Evolutionary conservation across 53 echinoderm and acorn worm species (phyloP).

Genomic region (Crossaster papposus): DNA sequence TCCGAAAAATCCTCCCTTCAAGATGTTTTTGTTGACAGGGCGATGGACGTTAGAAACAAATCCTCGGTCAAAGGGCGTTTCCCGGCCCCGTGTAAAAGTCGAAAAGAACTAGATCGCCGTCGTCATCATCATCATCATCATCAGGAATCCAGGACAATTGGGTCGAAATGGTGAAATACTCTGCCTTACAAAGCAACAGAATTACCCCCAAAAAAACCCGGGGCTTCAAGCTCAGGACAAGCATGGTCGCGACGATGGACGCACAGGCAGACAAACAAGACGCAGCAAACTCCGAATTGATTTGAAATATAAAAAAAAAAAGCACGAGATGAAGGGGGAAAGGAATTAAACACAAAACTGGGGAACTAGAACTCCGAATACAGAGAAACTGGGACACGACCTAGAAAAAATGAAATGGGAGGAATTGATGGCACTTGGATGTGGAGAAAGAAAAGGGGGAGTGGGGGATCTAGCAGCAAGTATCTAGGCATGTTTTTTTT

Average conservation of each 20-base stretch:
- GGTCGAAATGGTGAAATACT: slow-evolving; percentile 52
- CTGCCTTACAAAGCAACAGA: slow-evolving; percentile 47
- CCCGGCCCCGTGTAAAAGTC: not conserved
- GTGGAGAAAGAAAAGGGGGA: slow-evolving; percentile 2
- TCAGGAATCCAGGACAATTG: slow-evolving; percentile 29
- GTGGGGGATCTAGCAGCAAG: slow-evolving; percentile 12
- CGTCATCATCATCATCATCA: slow-evolving; percentile 9
- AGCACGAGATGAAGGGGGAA: not conserved
- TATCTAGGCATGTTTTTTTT: not conserved
- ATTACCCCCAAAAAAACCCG: slow-evolving; percentile 25
- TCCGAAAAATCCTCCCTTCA: not conserved
- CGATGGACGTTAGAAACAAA: not conserved
- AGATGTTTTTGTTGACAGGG: not conserved
- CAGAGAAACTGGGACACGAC: slow-evolving; percentile 56
- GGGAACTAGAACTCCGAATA: slow-evolving; percentile 52
- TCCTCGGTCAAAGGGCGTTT: not conserved
- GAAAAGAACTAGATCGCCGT: not conserved
- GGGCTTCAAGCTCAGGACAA: slow-evolving; percentile 26
- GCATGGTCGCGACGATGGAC: slow-evolving; percentile 31
- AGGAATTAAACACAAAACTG: slow-evolving; percentile 47
- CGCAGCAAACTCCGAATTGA: slow-evolving; percentile 37
- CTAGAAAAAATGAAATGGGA: slow-evolving; percentile 49
- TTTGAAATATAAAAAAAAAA: slow-evolving; percentile 18
- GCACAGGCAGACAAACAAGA: slow-evolving; percentile 39
- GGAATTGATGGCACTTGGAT: slow-evolving; percentile 17